Conservation (phyloP, 2,888 invertebrate genomes). For the Ophion ellenae region DNA sequence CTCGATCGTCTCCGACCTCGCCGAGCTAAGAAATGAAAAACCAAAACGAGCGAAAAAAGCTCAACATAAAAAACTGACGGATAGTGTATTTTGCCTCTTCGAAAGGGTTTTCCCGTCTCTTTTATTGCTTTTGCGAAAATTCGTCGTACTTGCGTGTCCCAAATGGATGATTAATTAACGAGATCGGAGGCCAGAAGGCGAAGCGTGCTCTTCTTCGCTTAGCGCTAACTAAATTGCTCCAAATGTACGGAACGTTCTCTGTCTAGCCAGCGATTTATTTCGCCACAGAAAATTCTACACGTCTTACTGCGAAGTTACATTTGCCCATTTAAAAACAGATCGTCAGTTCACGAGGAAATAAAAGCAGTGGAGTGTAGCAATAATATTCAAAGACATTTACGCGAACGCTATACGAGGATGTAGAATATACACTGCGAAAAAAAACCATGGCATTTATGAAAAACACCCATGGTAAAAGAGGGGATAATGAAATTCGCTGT, state of each 20-base stretch:
- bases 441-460: no score
- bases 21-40: not conserved
- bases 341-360: not conserved
- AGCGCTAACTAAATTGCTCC: conserved; percentile 23
- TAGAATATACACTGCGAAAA: no score
- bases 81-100: conserved; percentile 15
- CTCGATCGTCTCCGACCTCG: conserved; percentile 30
- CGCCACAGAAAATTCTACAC: not conserved
- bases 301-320: not conserved
- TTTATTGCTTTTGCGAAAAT: conserved; percentile 32
- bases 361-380: not conserved
- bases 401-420: no score
- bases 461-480: no score
- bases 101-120: conserved; percentile 13
- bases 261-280: not conserved
- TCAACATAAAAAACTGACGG: conserved; percentile 46
- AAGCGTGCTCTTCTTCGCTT: not conserved
- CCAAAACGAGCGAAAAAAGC: conserved; percentile 4
- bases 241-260: conserved; percentile 24
- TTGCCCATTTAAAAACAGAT: not conserved
- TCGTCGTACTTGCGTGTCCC: conserved; percentile 13
- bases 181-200: conserved; percentile 26
- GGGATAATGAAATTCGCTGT: no score
- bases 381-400: no score
- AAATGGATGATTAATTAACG: conserved; percentile 58